Evolutionary conservation across 2,888 invertebrate genomes (phyloP).

Genomic region (Drosophila mayaguana): DNA sequence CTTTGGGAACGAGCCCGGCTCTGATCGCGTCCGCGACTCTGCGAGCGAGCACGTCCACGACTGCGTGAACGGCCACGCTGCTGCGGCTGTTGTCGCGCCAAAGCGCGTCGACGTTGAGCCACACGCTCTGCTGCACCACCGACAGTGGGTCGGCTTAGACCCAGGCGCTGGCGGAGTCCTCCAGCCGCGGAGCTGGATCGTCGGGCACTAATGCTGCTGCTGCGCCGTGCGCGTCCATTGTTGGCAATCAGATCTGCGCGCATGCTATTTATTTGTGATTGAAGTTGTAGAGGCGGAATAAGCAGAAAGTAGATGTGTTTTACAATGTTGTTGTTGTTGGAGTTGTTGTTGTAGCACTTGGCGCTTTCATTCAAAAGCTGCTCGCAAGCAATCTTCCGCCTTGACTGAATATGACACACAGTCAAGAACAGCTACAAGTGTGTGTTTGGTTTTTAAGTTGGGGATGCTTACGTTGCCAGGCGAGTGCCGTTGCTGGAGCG

Average conservation of each 20-base stretch:
- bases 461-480: conserved; percentile 85
- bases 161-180: conserved; percentile 77
- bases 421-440: conserved; percentile 41
- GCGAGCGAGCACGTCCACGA: conserved; percentile 65
- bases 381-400: conserved; percentile 41
- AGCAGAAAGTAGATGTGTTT: conserved; percentile 68
- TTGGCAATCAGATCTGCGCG: conserved; percentile 83
- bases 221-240: conserved; percentile 51
- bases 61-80: conserved; percentile 73
- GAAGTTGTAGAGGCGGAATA: conserved; percentile 58
- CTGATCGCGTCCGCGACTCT: conserved; percentile 39
- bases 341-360: conserved; percentile 47
- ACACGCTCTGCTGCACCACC: conserved; percentile 80
- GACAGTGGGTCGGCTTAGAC: conserved; percentile 64
- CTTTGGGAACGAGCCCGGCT: conserved; percentile 42
- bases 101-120: conserved; percentile 65
- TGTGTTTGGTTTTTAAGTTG: conserved; percentile 29
- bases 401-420: conserved; percentile 14
- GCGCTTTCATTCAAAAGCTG: conserved; percentile 30
- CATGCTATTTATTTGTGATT: conserved; percentile 81
- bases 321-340: conserved; percentile 47
- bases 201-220: conserved; percentile 55
- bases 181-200: conserved; percentile 75
- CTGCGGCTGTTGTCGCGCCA: conserved; percentile 37
- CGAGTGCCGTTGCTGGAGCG: conserved; percentile 83